A percentile compares a stretch with the other conserved stretches of the same genome.
These are phyloP conservation scores for Andrena marginata DNA, from an alignment of 2,888 invertebrate genomes.

Conservation along the genomic window DNA sequence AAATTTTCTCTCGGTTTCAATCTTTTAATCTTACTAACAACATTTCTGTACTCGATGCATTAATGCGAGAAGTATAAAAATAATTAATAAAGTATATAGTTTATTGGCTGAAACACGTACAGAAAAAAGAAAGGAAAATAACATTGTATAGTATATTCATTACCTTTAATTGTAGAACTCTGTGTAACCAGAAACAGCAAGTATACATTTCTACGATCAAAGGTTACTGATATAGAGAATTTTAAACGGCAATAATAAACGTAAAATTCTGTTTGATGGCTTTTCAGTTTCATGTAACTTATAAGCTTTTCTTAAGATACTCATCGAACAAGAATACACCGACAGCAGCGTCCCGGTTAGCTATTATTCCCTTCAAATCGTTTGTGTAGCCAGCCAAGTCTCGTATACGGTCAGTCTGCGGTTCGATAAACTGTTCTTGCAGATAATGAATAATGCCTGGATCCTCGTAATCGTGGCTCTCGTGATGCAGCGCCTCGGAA, in stretches of 20 bases:
- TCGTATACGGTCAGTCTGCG: conserved; percentile 89
- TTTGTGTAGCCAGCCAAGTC: conserved; percentile 90
- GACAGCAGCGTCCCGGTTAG: conserved; percentile 87
- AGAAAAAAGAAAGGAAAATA: conserved; percentile 16
- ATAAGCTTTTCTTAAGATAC: conserved; percentile 82
- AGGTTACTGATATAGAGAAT: conserved; percentile 16
- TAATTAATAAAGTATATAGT: conserved; percentile 30
- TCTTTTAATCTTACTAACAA: conserved; percentile 3
- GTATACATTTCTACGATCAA: conserved; percentile 21
- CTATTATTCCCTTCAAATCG: conserved; percentile 89
- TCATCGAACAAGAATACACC: conserved; percentile 92
- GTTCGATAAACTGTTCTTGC: conserved; percentile 91
- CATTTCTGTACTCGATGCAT: conserved; percentile 4
- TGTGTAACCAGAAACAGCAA: conserved; percentile 16
- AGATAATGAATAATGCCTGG: conserved; percentile 89
- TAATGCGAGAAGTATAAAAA: conserved; percentile 10
- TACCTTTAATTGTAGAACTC: conserved; percentile 29
- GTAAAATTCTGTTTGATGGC: conserved; percentile 32
- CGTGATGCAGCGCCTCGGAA: conserved; percentile 89
- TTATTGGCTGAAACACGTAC: conserved; percentile 48
- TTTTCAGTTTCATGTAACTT: conserved; percentile 37
- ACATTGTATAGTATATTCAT: conserved; percentile 39
- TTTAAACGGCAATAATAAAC: conserved; percentile 21
- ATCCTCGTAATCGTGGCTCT: conserved; percentile 66
- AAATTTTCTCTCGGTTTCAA: not conserved